phyloP scores from a whole-genome alignment of 2,797 vertebrate genomes.

The Peromyscus nudipes region DNA sequence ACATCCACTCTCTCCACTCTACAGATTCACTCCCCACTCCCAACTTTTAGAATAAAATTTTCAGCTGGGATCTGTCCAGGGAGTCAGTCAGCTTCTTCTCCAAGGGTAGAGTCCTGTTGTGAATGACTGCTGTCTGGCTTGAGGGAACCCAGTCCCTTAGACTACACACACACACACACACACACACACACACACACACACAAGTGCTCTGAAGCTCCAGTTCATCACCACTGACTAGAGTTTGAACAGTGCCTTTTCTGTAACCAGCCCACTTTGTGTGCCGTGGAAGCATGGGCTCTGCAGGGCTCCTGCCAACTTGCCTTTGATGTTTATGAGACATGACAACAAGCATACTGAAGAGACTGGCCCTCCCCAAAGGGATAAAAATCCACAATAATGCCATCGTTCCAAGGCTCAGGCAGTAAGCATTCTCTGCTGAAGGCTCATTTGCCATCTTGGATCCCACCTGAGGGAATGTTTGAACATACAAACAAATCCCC shows the following conservation, averaged over 20 bases:
- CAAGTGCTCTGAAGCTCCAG: too few relatives aligned
- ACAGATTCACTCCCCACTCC: neutral
- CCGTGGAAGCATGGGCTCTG: neutral
- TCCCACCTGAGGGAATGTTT: neutral
- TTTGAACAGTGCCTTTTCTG: neutral
- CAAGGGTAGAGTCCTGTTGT: neutral
- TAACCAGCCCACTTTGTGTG: neutral
- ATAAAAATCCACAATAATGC: neutral
- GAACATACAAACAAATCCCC: neutral
- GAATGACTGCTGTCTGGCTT: neutral
- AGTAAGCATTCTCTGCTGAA: neutral
- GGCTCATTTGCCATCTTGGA: neutral
- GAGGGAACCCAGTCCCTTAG: fast-evolving
- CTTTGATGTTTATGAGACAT: conserved; percentile 43
- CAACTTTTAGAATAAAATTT: conserved; percentile 22
- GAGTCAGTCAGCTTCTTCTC: neutral
- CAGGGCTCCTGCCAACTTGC: neutral
- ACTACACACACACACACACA: neutral
- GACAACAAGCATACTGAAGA: conserved; percentile 62
- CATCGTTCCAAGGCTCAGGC: neutral
- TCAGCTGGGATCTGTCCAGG: neutral
- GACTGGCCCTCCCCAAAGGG: neutral
- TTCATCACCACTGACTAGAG: neutral
- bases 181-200: neutral
- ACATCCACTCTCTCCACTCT: neutral